phyloP scores from a whole-genome alignment of 2,888 invertebrate species.

The Choristoneura rosaceana region DNA sequence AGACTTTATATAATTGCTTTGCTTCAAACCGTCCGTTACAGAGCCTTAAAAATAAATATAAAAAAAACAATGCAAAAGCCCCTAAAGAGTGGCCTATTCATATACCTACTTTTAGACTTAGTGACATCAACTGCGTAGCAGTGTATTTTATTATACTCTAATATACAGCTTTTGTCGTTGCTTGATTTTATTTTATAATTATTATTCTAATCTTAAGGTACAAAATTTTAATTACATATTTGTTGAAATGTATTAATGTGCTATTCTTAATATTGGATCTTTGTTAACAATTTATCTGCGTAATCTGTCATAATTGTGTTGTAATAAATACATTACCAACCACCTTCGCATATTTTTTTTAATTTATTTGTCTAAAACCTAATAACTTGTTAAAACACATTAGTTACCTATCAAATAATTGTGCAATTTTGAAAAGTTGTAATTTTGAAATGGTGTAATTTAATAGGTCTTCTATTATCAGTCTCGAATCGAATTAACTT shows the following conservation, averaged over 20 bases:
- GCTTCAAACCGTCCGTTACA: conserved; percentile 67
- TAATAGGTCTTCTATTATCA: too few species aligned
- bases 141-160: conserved; percentile 54
- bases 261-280: conserved; percentile 17
- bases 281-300: conserved; percentile 22
- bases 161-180: conserved; percentile 31
- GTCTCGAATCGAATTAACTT: too few species aligned
- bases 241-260: conserved; percentile 11
- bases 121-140: conserved; percentile 53
- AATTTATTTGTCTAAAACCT: neutral
- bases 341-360: conserved; percentile 1
- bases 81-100: conserved; percentile 42
- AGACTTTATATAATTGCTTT: conserved; percentile 53
- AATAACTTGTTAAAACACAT: too few species aligned
- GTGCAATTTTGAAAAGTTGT: too few species aligned
- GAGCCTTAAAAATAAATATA: conserved; percentile 49
- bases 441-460: too few species aligned
- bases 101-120: conserved; percentile 29
- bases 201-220: conserved; percentile 17
- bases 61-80: conserved; percentile 15
- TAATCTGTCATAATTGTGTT: conserved; percentile 37
- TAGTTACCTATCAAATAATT: too few species aligned
- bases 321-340: conserved; percentile 37
- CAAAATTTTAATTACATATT: conserved; percentile 11
- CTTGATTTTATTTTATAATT: conserved; percentile 13